phyloP scores from a whole-genome alignment of 2,797 vertebrate genomes.

The Gymnoscopelus braueri region DNA sequence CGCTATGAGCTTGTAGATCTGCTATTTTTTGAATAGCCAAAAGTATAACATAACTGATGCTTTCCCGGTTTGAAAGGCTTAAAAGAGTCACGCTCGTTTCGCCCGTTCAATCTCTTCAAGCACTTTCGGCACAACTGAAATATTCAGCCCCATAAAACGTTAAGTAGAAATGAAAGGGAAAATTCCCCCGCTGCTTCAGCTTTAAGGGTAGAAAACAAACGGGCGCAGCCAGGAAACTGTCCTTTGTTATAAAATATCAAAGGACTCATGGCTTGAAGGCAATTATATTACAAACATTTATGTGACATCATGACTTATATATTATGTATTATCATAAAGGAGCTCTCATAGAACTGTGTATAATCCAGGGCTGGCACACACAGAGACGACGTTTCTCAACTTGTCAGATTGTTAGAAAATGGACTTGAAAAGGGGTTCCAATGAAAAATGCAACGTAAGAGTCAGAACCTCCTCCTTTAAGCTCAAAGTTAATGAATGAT shows the following conservation, averaged over 20 bases:
- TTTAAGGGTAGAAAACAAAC: constrained; percentile 4
- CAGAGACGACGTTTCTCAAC: not conserved
- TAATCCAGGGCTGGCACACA: constrained; percentile 5
- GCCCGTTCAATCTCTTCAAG: too few relatives aligned
- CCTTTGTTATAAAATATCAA: not conserved
- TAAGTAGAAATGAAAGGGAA: constrained; percentile 4
- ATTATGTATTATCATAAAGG: constrained; percentile 20
- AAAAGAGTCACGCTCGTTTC: too few relatives aligned
- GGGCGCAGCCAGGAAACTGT: not conserved
- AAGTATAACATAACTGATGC: too few relatives aligned
- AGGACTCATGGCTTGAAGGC: not conserved
- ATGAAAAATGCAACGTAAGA: constrained; percentile 70
- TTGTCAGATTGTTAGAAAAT: constrained; percentile 58
- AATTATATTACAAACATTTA: constrained; percentile 30
- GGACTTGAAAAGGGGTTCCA: constrained; percentile 41
- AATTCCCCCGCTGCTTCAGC: not conserved
- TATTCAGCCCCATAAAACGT: not conserved
- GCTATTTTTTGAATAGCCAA: too few relatives aligned
- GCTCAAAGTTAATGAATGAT: constrained; percentile 64
- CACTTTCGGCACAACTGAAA: not conserved
- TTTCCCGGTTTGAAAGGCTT: too few relatives aligned
- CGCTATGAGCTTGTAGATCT: too few relatives aligned
- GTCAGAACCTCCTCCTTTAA: constrained; percentile 48
- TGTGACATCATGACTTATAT: constrained; percentile 15
- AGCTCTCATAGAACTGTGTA: constrained; percentile 15